These are phyloP conservation scores for Chamaetylas fuelleborni DNA, from an alignment of 2,113 vertebrate species.

Conservation along the genomic window DNA sequence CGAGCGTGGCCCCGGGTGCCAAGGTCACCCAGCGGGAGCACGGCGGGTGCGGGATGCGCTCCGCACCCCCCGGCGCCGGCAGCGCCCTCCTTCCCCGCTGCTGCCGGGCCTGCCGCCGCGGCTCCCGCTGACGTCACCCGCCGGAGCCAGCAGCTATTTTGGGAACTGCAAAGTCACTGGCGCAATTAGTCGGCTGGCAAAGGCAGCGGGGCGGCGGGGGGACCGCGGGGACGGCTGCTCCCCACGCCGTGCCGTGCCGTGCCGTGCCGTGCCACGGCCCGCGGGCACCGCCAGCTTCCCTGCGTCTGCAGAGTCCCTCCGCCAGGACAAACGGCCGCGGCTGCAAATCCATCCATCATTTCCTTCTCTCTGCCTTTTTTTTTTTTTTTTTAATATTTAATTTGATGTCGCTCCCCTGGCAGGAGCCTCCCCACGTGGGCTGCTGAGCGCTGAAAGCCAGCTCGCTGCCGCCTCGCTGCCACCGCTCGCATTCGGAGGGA, in stretches of 20 bases:
- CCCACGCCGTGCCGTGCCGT: background rate
- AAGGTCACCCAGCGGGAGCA: background rate
- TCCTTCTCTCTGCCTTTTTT: background rate
- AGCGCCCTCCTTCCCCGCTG: background rate
- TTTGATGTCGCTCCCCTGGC: background rate
- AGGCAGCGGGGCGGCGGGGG: background rate
- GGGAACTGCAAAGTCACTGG: slow-evolving; percentile 59
- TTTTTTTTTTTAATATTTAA: background rate
- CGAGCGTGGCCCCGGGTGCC: background rate
- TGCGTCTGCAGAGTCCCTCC: background rate
- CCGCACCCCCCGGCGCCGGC: accelerated
- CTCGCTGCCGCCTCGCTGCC: background rate
- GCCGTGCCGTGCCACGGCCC: background rate
- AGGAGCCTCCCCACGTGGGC: slow-evolving; percentile 11
- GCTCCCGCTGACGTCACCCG: slow-evolving; percentile 18
- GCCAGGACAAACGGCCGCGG: background rate
- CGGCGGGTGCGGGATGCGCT: accelerated
- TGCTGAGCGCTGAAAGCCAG: background rate
- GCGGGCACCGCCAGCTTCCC: background rate
- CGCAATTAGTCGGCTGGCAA: slow-evolving; percentile 35
- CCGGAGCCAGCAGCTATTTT: slow-evolving; percentile 49
- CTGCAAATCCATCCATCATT: slow-evolving; percentile 5
- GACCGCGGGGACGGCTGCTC: background rate
- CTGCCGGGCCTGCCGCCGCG: background rate
- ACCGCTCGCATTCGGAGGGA: background rate